Evolutionary conservation across 2,797 vertebrate genomes (phyloP).

Genomic region (Spea hammondii): DNA sequence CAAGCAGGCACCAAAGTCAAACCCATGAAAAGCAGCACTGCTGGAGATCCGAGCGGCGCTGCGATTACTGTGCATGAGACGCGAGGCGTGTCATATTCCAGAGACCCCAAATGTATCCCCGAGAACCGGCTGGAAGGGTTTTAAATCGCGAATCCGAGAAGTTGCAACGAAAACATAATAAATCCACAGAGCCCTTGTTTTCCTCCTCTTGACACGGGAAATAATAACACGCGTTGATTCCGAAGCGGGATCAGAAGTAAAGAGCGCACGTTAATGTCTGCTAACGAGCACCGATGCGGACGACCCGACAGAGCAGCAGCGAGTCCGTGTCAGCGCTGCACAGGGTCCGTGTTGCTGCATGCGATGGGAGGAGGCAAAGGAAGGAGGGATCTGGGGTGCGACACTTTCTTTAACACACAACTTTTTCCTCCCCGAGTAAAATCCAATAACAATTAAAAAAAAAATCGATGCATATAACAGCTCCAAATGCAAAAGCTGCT

Average conservation of each 20-base stretch:
- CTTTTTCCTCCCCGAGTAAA: background rate
- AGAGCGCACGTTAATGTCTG: conserved; percentile 8
- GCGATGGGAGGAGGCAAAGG: conserved; percentile 16
- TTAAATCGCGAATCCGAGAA: background rate
- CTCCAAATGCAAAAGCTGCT: background rate
- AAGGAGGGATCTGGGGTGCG: background rate
- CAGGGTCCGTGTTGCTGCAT: conserved; percentile 18
- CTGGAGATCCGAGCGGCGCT: conserved; percentile 62
- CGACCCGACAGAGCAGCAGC: conserved; percentile 5
- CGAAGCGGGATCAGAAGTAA: background rate
- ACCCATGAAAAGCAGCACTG: conserved; percentile 69
- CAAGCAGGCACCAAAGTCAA: conserved; percentile 67
- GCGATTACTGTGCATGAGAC: conserved; percentile 46
- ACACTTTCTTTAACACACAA: background rate
- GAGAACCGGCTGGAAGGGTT: background rate
- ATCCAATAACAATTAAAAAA: conserved; percentile 4
- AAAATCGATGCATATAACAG: background rate
- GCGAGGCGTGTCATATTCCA: conserved; percentile 26
- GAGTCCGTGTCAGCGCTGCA: background rate
- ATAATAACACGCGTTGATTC: background rate
- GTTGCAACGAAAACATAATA: conserved; percentile 15
- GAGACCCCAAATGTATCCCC: conserved; percentile 5
- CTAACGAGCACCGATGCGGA: background rate
- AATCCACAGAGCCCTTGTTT: background rate
- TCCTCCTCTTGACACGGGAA: too few relatives aligned